Base-by-base conservation (phyloP, 2,888 invertebrate species). In the Troides aeacus region DNA sequence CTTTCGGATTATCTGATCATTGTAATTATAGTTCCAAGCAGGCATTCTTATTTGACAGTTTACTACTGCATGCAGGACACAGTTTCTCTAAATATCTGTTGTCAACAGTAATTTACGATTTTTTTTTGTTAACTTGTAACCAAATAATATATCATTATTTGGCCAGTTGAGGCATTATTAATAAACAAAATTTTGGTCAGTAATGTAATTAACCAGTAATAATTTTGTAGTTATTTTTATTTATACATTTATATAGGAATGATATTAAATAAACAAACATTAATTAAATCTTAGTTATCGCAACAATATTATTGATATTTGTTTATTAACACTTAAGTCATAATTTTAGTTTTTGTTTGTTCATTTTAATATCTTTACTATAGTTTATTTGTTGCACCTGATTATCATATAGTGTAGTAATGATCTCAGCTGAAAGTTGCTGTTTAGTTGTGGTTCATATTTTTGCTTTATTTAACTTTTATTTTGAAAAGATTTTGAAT, bases 381-480 rank as follows among this genome's bases (percentile, higher is more conserved):
- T 42, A 12, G 57, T 60, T 67, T 46, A 64, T n/a, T 23, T 58
- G 57, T 58, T 57, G 56, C 17, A 61, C 39, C 67, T 62, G 23
- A 58, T 10, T 70, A 67, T 66, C 53, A 58, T 10, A 59, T 60
- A 69, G 64, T 68, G 46, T 64, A 68, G 59, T 61, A 61, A 70
- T 78, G 78, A 79, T 78, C 77, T 79, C 78, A 78, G 72, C 69
- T 71, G 69, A 71, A 74, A 66, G 61, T 71, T 39, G 60, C 24
- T 15, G 30, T 70, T 70, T 61, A 57, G 57, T 50, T 74, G 72
- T 71, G 75, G 60, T 67, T 57, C 59, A 23, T 66, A 62, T 58
- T 70, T 56, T 56, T 57, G n/a, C n/a, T 24, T 63, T 8, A 7
- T 60, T 4, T 15, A 30, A 18, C 42, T 56, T 66, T 66, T 53